Base-by-base conservation (phyloP, 2,113 vertebrate species). In the Salvelinus alpinus region DNA sequence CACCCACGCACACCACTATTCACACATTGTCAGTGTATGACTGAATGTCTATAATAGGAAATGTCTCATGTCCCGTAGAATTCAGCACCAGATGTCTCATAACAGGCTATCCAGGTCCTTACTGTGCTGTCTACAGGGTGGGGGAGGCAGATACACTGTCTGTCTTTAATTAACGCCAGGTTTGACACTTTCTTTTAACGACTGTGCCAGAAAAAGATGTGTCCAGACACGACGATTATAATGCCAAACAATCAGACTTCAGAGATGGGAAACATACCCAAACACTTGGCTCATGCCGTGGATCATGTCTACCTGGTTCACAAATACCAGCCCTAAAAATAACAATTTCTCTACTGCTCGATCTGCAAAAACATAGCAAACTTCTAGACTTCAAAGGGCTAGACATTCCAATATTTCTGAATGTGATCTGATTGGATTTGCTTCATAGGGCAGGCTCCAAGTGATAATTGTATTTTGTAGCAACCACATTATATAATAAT, bases 51-150 rank as follows among this genome's bases (percentile, higher is more conserved):
- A 54, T 18, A 62, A 62, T 22, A 73, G 68, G 68, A 13, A 20
- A 13, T 7, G 22, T 78, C 51, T 78, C 54, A 65, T 59, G 47
- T 16, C 24, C 22, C 13, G 11, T 29, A 62, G 70, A 64, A 70
- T 24, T 64, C 34, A 44, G 34, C 20, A 64, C 62, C 78, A 83
- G 78, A 83, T 83, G 78, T 80, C 11, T 25, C n/a, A 25, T 16
- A 18, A 54, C 48, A 54, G 48, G 13, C 48, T 14, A 54, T 4
- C 14, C 48, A 54, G 48, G 13, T 62, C 8, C 14, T 65, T 65
- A 27, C 44, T 57, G 25, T 27, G 44, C 9, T n/a, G 16, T 57
- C n/a, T 70, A 38, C 27, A n/a, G 16, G 48, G 34, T 12, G 25
- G 25, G 70, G 57, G 67, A 62, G n/a, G 59, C 8, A 22, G 59